Percentiles rank a stretch among this genome's conserved stretches.
Conservation (phyloP, 30 jellyfish, hydroid and myxozoan species). For the Chrysaora quinquecirrha region DNA sequence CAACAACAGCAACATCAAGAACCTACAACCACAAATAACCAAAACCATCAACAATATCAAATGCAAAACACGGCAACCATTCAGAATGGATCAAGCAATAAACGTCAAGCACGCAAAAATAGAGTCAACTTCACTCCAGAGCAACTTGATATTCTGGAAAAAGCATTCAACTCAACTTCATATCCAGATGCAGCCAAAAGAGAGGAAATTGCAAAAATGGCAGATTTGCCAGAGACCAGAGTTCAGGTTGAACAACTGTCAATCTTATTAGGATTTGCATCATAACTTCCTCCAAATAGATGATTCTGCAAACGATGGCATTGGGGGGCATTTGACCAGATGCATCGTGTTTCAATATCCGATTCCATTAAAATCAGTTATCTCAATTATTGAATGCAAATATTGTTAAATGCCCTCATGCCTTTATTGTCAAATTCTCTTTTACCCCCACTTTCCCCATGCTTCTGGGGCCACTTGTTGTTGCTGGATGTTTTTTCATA, state of each 20-base stretch:
- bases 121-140: slow-evolving; percentile 89
- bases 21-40: slow-evolving; percentile 6
- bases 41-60: slow-evolving; percentile 48
- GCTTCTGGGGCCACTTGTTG: too few relatives aligned
- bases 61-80: background rate
- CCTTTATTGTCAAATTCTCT: too few relatives aligned
- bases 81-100: slow-evolving; percentile 31
- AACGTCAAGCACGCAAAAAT: slow-evolving; percentile 81
- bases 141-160: slow-evolving; percentile 80
- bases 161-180: slow-evolving; percentile 81
- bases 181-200: slow-evolving; percentile 94
- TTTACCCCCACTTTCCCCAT: too few relatives aligned
- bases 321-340: too few relatives aligned
- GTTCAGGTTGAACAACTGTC: slow-evolving; percentile 82
- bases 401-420: too few relatives aligned
- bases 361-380: too few relatives aligned
- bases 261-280: too few relatives aligned
- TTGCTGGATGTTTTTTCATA: too few relatives aligned
- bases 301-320: too few relatives aligned
- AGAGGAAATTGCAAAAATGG: slow-evolving; percentile 86
- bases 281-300: too few relatives aligned
- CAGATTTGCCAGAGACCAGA: slow-evolving; percentile 93
- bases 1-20: slow-evolving; percentile 44
- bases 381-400: too few relatives aligned
- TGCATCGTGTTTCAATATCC: too few relatives aligned